These are phyloP conservation scores for Cheilosia soror DNA, from an alignment of 2,888 invertebrate species.

Conservation along the genomic window DNA sequence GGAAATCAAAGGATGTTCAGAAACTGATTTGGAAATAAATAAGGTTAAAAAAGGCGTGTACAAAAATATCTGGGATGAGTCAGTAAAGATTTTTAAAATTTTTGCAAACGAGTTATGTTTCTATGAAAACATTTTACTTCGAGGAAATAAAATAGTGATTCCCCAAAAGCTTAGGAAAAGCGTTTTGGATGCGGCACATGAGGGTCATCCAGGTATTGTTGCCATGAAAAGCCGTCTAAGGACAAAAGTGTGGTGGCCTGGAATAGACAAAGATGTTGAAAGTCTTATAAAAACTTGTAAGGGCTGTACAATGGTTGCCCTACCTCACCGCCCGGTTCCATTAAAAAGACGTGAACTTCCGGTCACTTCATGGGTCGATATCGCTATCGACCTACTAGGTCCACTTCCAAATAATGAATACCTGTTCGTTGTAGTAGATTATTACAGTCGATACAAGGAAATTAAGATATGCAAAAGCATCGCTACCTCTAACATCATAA, in stretches of 20 bases:
- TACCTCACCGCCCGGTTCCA: slow-evolving; percentile 32
- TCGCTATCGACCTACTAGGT: slow-evolving; percentile 49
- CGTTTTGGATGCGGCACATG: slow-evolving; percentile 77
- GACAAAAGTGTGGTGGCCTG: slow-evolving; percentile 79
- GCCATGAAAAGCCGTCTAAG: slow-evolving; percentile 79
- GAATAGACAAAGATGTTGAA: slow-evolving; percentile 78
- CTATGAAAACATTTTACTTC: slow-evolving; percentile 53
- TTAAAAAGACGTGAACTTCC: slow-evolving; percentile 52
- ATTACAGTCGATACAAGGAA: slow-evolving; percentile 60
- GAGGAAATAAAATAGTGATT: slow-evolving; percentile 66
- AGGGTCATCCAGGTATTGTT: slow-evolving; percentile 80
- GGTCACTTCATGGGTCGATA: slow-evolving; percentile 44
- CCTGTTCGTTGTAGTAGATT: slow-evolving; percentile 61
- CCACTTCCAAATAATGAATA: slow-evolving; percentile 60
- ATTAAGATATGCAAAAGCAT: slow-evolving; percentile 48
- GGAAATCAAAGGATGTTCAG: slow-evolving; percentile 18
- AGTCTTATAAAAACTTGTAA: slow-evolving; percentile 44
- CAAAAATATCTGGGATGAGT: slow-evolving; percentile 43
- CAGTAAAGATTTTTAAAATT: slow-evolving; percentile 32
- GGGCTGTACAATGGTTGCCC: slow-evolving; percentile 57
- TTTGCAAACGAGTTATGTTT: slow-evolving; percentile 61
- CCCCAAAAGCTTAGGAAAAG: slow-evolving; percentile 51
- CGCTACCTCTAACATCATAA: slow-evolving; percentile 43
- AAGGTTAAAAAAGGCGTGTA: slow-evolving; percentile 39
- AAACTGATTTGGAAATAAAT: slow-evolving; percentile 25